Evolutionary conservation across 2,888 invertebrate genomes (phyloP).

Genomic region (Parochlus steinenii): DNA sequence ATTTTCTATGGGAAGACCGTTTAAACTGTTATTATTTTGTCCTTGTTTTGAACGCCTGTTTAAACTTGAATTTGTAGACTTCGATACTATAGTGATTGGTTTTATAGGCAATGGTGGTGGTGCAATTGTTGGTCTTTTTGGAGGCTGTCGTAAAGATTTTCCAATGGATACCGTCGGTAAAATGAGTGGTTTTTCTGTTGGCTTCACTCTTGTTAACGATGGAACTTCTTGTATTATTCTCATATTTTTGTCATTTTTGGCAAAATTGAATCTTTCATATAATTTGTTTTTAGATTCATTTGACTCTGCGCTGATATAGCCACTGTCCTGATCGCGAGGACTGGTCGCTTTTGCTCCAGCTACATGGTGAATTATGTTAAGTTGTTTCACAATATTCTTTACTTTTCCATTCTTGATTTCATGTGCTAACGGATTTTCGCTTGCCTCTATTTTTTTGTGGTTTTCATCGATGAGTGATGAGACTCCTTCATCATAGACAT

Average conservation of each 20-base stretch:
- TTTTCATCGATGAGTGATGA: constrained; percentile 24
- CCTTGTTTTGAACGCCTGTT: neutral
- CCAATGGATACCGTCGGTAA: constrained; percentile 13
- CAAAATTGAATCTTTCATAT: neutral
- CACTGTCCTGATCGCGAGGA: constrained; percentile 50
- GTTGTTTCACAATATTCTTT: constrained; percentile 7
- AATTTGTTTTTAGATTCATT: constrained; percentile 32
- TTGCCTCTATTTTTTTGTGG: constrained; percentile 1
- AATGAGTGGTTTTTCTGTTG: constrained; percentile 12
- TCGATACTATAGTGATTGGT: constrained; percentile 1
- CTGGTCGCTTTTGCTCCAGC: constrained; percentile 20
- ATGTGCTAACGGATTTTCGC: neutral
- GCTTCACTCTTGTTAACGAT: constrained; percentile 27
- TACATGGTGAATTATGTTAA: neutral
- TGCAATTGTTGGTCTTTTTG: constrained; percentile 16
- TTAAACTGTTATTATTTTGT: neutral
- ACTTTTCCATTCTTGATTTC: constrained; percentile 9
- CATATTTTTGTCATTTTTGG: neutral
- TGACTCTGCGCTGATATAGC: constrained; percentile 73
- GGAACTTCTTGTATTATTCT: constrained; percentile 20
- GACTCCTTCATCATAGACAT: constrained; percentile 23
- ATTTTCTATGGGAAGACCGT: neutral
- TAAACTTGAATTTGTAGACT: constrained; percentile 5
- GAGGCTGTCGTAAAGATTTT: constrained; percentile 4
- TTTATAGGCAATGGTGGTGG: constrained; percentile 10